These are phyloP conservation scores for Etheostoma cragini DNA, from an alignment of 2,113 vertebrate species.

Conservation along the genomic window DNA sequence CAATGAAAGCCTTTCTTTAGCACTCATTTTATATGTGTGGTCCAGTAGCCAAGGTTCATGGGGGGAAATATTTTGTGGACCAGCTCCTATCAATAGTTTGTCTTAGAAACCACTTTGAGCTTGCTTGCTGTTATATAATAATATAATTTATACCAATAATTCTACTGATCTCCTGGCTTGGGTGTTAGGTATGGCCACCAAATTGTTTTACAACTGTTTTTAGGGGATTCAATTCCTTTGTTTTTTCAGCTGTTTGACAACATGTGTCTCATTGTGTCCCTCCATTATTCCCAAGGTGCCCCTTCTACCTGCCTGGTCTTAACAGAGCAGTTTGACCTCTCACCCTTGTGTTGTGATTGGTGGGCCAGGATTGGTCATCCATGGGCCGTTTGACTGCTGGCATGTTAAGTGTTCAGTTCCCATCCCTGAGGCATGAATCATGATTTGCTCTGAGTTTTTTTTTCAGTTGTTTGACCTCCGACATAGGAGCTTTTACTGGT, in stretches of 20 bases:
- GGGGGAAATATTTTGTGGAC: background rate
- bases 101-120: constrained; percentile 7
- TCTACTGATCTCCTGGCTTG: background rate
- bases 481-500: constrained; percentile 30
- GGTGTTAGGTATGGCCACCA: background rate
- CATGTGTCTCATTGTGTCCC: constrained; percentile 15
- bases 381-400: constrained; percentile 69
- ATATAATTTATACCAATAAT: background rate
- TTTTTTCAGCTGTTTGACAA: constrained; percentile 61
- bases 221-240: constrained; percentile 8
- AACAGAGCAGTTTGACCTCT: constrained; percentile 70
- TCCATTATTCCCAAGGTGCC: constrained; percentile 35
- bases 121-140: background rate
- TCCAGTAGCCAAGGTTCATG: constrained; percentile 13
- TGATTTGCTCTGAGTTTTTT: constrained; percentile 57
- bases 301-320: constrained; percentile 58
- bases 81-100: background rate
- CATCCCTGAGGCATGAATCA: constrained; percentile 60
- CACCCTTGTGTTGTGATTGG: constrained; percentile 71
- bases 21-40: constrained; percentile 32
- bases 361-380: constrained; percentile 58
- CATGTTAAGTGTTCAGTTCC: constrained; percentile 76
- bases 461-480: constrained; percentile 76
- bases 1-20: constrained; percentile 34
- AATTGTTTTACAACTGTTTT: constrained; percentile 23